Conservation (phyloP, 92 coral and sea anemone species). For the Metridium senile region DNA sequence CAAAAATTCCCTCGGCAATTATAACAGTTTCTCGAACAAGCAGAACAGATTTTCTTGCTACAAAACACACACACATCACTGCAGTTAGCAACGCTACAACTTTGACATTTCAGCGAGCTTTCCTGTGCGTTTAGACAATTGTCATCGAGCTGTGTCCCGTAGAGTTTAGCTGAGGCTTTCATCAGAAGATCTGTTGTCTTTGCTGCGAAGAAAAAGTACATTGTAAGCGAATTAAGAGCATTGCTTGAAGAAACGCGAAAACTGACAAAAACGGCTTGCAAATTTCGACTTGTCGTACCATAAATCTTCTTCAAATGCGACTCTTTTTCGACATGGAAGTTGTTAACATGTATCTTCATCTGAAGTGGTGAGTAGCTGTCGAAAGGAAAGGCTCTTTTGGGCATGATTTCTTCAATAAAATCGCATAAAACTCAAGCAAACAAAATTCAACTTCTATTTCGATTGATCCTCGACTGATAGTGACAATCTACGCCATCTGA, state of each 20-base stretch:
- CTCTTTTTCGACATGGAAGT: conserved; percentile 70
- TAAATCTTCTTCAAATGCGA: conserved; percentile 67
- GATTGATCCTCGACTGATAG: neutral
- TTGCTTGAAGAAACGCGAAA: neutral
- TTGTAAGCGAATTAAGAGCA: neutral
- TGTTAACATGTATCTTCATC: conserved; percentile 84
- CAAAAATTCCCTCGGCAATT: conserved; percentile 78
- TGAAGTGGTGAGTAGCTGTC: conserved; percentile 67
- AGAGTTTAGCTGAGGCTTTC: conserved; percentile 67
- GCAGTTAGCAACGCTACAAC: conserved; percentile 42
- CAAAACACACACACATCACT: conserved; percentile 69
- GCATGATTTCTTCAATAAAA: conserved; percentile 49
- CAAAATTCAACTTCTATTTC: neutral
- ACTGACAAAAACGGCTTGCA: neutral
- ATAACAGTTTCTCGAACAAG: conserved; percentile 70
- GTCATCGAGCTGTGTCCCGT: conserved; percentile 9
- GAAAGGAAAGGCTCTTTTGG: conserved; percentile 89
- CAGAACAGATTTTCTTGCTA: conserved; percentile 63
- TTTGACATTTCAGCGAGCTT: conserved; percentile 51
- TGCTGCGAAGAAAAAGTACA: conserved; percentile 42
- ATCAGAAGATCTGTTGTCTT: conserved; percentile 74
- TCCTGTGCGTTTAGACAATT: conserved; percentile 12
- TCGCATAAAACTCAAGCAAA: neutral
- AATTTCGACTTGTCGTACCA: conserved; percentile 41
- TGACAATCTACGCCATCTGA: conserved; percentile 28